Conservation (phyloP, 2,113 vertebrate genomes). For the Trematomus loennbergii region DNA sequence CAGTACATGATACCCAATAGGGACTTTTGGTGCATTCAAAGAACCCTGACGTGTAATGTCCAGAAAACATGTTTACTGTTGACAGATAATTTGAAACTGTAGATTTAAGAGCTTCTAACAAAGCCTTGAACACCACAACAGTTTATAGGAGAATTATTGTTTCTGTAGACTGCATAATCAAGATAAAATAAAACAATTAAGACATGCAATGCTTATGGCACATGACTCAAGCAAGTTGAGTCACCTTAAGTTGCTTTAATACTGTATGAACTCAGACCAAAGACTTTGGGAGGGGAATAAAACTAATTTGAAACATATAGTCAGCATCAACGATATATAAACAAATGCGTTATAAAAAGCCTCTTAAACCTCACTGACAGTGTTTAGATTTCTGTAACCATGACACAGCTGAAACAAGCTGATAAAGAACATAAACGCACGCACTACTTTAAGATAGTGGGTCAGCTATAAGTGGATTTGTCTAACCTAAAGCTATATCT, state of each 20-base stretch:
- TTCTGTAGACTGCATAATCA: neutral
- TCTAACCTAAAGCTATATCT: neutral
- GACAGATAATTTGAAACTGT: neutral
- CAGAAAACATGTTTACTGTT: neutral
- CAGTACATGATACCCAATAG: neutral
- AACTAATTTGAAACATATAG: neutral
- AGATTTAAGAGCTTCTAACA: neutral
- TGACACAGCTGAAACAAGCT: neutral
- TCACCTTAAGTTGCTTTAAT: neutral
- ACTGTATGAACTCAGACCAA: neutral
- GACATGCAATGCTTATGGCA: neutral
- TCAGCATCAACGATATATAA: neutral
- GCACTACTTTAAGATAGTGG: neutral
- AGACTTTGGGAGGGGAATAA: no score
- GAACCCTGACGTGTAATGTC: constrained; percentile 1
- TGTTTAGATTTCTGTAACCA: neutral
- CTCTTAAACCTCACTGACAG: constrained; percentile 21
- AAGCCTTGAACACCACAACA: constrained; percentile 6
- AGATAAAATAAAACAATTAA: constrained; percentile 9
- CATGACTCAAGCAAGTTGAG: neutral
- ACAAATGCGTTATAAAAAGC: neutral
- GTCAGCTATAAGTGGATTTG: neutral
- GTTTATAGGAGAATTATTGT: neutral
- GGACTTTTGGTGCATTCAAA: neutral
- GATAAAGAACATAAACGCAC: neutral